These are phyloP conservation scores for Anadara kagoshimensis DNA, from an alignment of 1,140 invertebrate genomes.

Conservation along the genomic window DNA sequence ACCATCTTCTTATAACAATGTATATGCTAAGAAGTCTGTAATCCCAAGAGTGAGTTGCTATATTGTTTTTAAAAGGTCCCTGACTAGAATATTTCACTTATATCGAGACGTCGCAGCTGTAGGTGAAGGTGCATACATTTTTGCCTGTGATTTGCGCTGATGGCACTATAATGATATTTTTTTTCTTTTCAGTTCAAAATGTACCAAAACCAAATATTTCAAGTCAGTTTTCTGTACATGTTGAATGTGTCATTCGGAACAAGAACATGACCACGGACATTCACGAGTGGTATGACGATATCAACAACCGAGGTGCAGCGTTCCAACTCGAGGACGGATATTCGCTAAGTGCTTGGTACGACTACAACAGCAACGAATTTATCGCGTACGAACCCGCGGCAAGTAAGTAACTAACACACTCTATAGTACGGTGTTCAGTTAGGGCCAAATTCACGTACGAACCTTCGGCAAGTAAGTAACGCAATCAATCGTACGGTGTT, in stretches of 20 bases:
- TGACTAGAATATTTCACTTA: no score
- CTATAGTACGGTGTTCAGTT: background rate
- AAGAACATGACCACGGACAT: conserved; percentile 44
- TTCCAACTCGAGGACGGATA: conserved; percentile 13
- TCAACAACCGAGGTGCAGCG: conserved; percentile 28
- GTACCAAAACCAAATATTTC: conserved; percentile 23
- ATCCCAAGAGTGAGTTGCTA: no score
- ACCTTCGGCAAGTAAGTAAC: conserved; percentile 4
- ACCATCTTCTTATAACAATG: no score
- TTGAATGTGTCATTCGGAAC: conserved; percentile 37
- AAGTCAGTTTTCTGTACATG: conserved; percentile 26
- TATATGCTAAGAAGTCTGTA: no score
- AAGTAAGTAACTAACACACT: background rate
- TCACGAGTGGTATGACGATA: conserved; percentile 40
- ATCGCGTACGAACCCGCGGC: conserved; percentile 23
- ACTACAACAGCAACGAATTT: conserved; percentile 45
- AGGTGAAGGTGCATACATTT: no score
- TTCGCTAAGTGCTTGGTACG: conserved; percentile 36
- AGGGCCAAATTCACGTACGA: conserved; percentile 19
- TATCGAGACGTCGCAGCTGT: no score
- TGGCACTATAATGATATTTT: no score
- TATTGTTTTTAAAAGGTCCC: no score
- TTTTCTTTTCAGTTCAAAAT: conserved; percentile 10
- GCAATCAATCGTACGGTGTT: background rate
- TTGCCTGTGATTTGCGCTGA: no score